Conservation (phyloP, 2,797 vertebrate species). For the Paedocypris micromegethes region DNA sequence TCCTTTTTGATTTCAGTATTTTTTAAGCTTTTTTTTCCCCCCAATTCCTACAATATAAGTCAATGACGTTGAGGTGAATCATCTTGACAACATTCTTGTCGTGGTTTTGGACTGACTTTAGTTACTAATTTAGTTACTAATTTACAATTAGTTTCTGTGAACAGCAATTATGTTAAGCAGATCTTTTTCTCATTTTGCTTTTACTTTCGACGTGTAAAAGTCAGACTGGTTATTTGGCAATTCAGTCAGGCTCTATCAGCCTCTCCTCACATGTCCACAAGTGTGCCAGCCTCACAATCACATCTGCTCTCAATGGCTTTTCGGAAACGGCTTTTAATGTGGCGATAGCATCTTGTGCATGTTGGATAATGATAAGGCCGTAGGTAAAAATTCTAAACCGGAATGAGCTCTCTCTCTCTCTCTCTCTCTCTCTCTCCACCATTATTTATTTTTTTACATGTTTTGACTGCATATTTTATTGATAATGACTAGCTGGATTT, state of each 20-base stretch:
- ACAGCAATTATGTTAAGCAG: no score
- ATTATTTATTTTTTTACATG: no score
- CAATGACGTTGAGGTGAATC: no score
- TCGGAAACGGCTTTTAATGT: constrained; percentile 44
- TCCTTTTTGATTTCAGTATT: no score
- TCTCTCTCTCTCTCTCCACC: background rate
- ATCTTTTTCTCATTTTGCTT: background rate
- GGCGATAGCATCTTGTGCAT: constrained; percentile 56
- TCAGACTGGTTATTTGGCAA: constrained; percentile 31
- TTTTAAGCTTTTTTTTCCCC: no score
- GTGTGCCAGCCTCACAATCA: constrained; percentile 36
- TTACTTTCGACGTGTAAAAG: constrained; percentile 6
- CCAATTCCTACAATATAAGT: no score
- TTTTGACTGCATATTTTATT: no score
- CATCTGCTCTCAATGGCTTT: constrained; percentile 52
- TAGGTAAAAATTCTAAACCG: constrained; percentile 52
- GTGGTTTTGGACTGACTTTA: no score
- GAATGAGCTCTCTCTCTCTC: constrained; percentile 34
- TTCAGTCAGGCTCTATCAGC: constrained; percentile 42
- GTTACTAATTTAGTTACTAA: no score
- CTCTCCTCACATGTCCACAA: constrained; percentile 35
- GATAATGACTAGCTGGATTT: no score
- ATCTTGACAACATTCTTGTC: no score
- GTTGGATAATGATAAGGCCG: constrained; percentile 56
- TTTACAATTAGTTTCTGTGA: no score